phyloP scores from a whole-genome alignment of 2,888 invertebrate species.

The Plebejus melissa region DNA sequence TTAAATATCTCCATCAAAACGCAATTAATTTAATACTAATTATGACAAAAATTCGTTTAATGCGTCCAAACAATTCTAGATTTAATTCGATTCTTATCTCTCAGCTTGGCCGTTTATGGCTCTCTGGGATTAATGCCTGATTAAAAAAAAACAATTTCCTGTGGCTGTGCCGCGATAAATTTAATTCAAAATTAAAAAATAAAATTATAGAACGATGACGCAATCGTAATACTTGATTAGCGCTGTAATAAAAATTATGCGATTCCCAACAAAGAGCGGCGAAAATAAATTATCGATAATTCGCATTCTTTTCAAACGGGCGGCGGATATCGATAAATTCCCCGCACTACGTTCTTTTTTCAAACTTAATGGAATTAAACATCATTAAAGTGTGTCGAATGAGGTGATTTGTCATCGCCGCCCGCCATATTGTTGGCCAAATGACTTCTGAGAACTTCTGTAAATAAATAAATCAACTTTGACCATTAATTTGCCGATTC shows the following conservation, averaged over 20 bases:
- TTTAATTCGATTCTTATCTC: slow-evolving; percentile 23
- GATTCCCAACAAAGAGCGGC: not conserved
- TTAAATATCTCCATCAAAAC: slow-evolving; percentile 9
- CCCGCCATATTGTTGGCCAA: slow-evolving; percentile 19
- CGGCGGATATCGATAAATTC: slow-evolving; percentile 13
- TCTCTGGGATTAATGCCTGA: not conserved
- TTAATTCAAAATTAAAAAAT: not conserved
- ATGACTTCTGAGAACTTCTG: slow-evolving; percentile 24
- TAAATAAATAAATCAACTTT: slow-evolving; percentile 26
- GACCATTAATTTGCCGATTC: slow-evolving; percentile 25
- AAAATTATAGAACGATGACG: slow-evolving; percentile 12
- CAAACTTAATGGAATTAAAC: slow-evolving; percentile 20
- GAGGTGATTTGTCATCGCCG: slow-evolving; percentile 18
- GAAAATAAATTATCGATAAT: slow-evolving; percentile 6
- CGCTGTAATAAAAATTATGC: not conserved
- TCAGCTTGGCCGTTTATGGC: slow-evolving; percentile 20
- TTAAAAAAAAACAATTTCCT: slow-evolving; percentile 19
- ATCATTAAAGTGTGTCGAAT: slow-evolving; percentile 26
- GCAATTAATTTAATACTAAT: slow-evolving; percentile 19
- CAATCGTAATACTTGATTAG: not conserved
- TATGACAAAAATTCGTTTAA: slow-evolving; percentile 23
- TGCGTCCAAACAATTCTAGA: slow-evolving; percentile 18
- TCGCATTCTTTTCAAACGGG: not conserved
- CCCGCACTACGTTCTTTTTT: slow-evolving; percentile 14
- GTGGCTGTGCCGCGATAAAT: slow-evolving; percentile 14